These are phyloP conservation scores for Glossophaga mutica DNA, from an alignment of 2,797 vertebrate species.

Conservation along the genomic window DNA sequence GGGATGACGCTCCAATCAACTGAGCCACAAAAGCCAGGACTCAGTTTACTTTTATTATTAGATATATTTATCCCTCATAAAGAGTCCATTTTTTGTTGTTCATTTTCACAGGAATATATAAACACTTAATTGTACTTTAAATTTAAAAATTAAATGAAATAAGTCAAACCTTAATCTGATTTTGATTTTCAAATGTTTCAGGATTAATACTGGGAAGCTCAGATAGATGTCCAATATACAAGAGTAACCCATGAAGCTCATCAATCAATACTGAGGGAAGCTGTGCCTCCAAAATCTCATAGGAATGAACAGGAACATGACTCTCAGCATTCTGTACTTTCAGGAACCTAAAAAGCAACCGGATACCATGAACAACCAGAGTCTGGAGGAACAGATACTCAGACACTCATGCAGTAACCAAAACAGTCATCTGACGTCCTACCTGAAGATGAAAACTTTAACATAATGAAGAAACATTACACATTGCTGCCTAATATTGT, in stretches of 20 bases:
- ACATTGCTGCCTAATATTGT: slow-evolving; percentile 90
- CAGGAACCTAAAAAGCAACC: slow-evolving; percentile 80
- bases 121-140: not conserved
- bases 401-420: not conserved
- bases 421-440: slow-evolving; percentile 49
- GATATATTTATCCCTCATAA: not conserved
- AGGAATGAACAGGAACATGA: slow-evolving; percentile 82
- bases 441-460: slow-evolving; percentile 97
- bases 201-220: slow-evolving; percentile 88
- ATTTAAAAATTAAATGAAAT: slow-evolving; percentile 40
- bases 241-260: slow-evolving; percentile 90
- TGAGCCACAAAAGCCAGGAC: not conserved
- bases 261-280: slow-evolving; percentile 91
- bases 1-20: not conserved
- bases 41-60: slow-evolving; percentile 21
- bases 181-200: slow-evolving; percentile 89
- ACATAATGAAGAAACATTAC: slow-evolving; percentile 93
- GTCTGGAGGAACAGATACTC: slow-evolving; percentile 6
- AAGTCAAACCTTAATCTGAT: slow-evolving; percentile 90
- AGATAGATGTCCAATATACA: slow-evolving; percentile 88
- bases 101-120: slow-evolving; percentile 33
- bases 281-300: slow-evolving; percentile 86
- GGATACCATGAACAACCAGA: not conserved
- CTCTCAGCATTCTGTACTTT: slow-evolving; percentile 76
- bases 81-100: not conserved